Evolutionary conservation across 2,113 vertebrate genomes (phyloP).

Genomic region (Poecilia latipinna): DNA sequence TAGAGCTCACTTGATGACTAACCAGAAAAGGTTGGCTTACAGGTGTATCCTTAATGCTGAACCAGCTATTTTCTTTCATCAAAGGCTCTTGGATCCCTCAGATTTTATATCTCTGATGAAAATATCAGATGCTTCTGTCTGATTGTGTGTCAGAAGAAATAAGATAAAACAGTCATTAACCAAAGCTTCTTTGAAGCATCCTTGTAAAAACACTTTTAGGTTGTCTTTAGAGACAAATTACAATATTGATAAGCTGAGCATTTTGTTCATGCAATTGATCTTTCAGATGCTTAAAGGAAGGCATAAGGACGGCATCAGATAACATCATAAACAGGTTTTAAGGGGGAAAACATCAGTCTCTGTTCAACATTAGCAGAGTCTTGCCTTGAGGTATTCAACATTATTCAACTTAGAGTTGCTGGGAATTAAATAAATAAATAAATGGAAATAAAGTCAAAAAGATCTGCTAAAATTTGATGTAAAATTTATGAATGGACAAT

Average conservation of each 20-base stretch:
- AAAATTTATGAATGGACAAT: too few relatives aligned
- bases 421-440: too few relatives aligned
- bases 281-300: conserved; percentile 27
- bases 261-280: conserved; percentile 44
- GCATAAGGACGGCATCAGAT: conserved; percentile 31
- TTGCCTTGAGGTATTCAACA: not conserved
- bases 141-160: conserved; percentile 31
- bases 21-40: not conserved
- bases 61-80: conserved; percentile 9
- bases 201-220: conserved; percentile 48
- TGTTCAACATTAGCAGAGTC: not conserved
- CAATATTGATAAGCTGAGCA: conserved; percentile 38
- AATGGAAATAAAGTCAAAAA: too few relatives aligned
- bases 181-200: conserved; percentile 37
- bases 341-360: not conserved
- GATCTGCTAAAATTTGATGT: too few relatives aligned
- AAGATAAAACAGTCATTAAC: conserved; percentile 26
- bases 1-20: too few relatives aligned
- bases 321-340: conserved; percentile 31
- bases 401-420: too few relatives aligned
- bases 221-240: conserved; percentile 56
- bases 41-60: conserved; percentile 28
- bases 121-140: conserved; percentile 15
- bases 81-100: conserved; percentile 13
- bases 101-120: conserved; percentile 41